phyloP scores from a whole-genome alignment of 2,113 vertebrate genomes.

The Gopherus flavomarginatus region DNA sequence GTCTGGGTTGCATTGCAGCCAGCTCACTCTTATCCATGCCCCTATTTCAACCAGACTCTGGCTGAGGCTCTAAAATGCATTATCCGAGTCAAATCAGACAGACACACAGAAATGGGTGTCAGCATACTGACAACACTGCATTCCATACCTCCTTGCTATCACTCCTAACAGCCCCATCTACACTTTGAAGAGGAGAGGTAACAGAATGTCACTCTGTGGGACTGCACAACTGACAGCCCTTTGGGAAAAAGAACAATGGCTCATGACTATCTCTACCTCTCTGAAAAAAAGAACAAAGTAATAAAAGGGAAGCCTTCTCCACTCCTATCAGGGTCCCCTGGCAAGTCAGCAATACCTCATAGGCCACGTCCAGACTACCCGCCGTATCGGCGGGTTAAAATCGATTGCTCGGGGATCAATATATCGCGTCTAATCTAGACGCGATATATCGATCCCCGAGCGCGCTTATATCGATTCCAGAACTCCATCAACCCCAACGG shows the following conservation, averaged over 20 bases:
- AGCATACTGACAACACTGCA: background rate
- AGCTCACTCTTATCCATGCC: background rate
- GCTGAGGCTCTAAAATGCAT: no score
- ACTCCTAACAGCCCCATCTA: background rate
- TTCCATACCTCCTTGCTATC: background rate
- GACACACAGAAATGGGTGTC: background rate
- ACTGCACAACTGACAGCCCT: background rate
- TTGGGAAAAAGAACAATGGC: background rate
- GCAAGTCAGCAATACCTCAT: background rate
- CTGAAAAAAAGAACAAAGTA: background rate
- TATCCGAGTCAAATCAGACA: background rate
- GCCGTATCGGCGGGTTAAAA: no score
- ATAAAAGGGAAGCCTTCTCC: background rate
- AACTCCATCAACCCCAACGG: no score
- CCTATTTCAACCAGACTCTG: no score
- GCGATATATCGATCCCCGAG: no score
- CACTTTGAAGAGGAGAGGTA: background rate
- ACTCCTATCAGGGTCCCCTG: background rate
- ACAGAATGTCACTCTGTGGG: background rate
- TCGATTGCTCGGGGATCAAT: no score
- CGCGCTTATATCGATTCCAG: no score
- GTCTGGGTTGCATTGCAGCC: background rate
- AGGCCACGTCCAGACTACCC: no score
- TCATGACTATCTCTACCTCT: background rate
- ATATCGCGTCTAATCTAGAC: no score